Evolutionary conservation across 2,888 invertebrate species (phyloP).

Genomic region (Phengaris alcon): DNA sequence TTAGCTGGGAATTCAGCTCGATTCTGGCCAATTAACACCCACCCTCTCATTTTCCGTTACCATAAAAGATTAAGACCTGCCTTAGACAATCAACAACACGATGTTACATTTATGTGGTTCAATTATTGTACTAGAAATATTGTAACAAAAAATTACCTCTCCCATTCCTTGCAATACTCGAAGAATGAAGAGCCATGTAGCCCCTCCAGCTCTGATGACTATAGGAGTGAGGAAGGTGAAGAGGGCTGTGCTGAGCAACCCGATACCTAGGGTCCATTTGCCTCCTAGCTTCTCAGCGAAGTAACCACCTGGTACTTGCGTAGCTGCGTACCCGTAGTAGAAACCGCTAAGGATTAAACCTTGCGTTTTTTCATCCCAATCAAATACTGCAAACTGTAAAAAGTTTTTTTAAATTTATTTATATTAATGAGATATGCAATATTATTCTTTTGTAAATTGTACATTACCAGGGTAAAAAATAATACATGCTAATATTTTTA

Average conservation of each 20-base stretch:
- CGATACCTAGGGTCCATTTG: conserved; percentile 90
- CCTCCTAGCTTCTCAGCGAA: conserved; percentile 91
- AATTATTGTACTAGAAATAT: too few relatives aligned
- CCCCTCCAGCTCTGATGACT: conserved; percentile 79
- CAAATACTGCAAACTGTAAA: conserved; percentile 70
- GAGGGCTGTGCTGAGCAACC: conserved; percentile 88
- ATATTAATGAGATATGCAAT: too few relatives aligned
- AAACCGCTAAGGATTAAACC: conserved; percentile 89
- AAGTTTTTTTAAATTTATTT: conserved; percentile 22
- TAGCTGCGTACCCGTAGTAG: conserved; percentile 91
- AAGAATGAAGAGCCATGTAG: conserved; percentile 76
- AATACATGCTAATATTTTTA: neutral
- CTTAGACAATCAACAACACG: too few relatives aligned
- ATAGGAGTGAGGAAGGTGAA: conserved; percentile 90
- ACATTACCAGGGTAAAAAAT: too few relatives aligned
- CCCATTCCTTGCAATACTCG: conserved; percentile 88
- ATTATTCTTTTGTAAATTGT: too few relatives aligned
- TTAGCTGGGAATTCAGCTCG: too few relatives aligned
- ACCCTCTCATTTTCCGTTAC: too few relatives aligned
- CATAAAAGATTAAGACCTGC: too few relatives aligned
- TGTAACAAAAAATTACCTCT: conserved; percentile 67
- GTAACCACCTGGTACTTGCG: conserved; percentile 91
- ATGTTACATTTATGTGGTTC: too few relatives aligned
- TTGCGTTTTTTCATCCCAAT: conserved; percentile 85
- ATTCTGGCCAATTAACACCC: too few relatives aligned